Base-by-base conservation (phyloP, 2,888 invertebrate genomes). In the Branchinecta sandiegonensis region DNA sequence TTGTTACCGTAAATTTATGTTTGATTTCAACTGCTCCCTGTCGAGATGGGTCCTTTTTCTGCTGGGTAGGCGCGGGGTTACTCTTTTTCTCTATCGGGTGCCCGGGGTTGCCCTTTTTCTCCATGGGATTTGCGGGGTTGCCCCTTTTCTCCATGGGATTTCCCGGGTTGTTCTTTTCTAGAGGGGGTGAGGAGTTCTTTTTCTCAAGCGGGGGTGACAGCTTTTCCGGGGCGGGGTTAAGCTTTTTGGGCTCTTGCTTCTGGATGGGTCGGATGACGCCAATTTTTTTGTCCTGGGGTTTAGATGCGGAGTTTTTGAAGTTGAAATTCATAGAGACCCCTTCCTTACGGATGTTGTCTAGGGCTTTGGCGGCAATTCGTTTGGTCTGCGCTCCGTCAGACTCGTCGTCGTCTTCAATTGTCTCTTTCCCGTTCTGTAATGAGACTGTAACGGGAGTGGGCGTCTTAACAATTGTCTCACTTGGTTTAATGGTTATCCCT, bases 321-420 rank as follows among this genome's bases (percentile, higher is more conserved):
- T 73, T 72, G 69, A 72, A 73, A 48, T 85, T 83, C 73, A 85
- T 80, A 17, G 84, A 83, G 69, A 81, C 82, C 14, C 63, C 63
- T 56, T 56, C 63, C 76, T 83, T 84, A 48, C 85, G 81, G 74
- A 87, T 86, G 73, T 85, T 83, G 75, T 85, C 85, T 67, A 85
- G 77, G 11, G 86, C 84, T n/a, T 80, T 78, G 73, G 82, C 82
- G 10, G 85, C 82, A 74, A 84, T 81, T 64, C 75, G 77, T 72
- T 80, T 81, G 65, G 70, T 65, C 47, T 70, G 71, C 65, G 71
- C 72, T 46, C 71, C 71, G 23, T 67, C 67, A 70, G 69, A 65
- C 23, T 37, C 46, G 37, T 12, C 13, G 48, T 47, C 67, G 17
- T 69, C 69, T 8, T 70, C 67, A 65, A 66, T 65, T 14, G 65